These are phyloP conservation scores for Mastacembelus armatus DNA, from an alignment of 2,797 vertebrate genomes.

Conservation along the genomic window DNA sequence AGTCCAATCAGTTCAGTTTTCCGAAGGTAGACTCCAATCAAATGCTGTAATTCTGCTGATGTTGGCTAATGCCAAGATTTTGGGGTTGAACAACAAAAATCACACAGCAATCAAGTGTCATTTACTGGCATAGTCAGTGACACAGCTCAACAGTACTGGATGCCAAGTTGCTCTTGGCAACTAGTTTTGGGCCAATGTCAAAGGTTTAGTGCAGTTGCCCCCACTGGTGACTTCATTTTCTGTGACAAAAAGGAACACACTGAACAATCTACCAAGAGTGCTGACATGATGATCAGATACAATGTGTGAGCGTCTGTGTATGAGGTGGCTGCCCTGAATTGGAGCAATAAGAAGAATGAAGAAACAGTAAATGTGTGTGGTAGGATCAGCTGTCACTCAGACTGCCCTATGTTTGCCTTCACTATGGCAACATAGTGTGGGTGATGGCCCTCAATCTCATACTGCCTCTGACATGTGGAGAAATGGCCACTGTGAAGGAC, in stretches of 20 bases:
- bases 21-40: too few species aligned
- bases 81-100: background rate
- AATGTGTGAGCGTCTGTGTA: background rate
- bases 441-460: conserved; percentile 72
- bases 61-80: background rate
- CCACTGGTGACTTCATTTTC: background rate
- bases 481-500: conserved; percentile 59
- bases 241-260: conserved; percentile 1
- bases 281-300: conserved; percentile 37
- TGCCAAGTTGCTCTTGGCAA: conserved; percentile 26
- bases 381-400: conserved; percentile 73
- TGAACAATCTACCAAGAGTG: background rate
- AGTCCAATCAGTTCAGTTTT: too few species aligned
- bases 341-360: conserved; percentile 20
- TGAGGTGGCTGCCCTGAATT: conserved; percentile 26
- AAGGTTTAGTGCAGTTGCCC: background rate
- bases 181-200: conserved; percentile 24
- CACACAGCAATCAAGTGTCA: background rate
- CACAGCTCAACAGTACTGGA: background rate
- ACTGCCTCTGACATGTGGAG: conserved; percentile 59
- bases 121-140: background rate
- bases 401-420: conserved; percentile 55
- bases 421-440: conserved; percentile 73
- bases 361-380: conserved; percentile 46
- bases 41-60: too few species aligned